Conservation (phyloP, 2,888 invertebrate species). For the Chelonus formosanus region DNA sequence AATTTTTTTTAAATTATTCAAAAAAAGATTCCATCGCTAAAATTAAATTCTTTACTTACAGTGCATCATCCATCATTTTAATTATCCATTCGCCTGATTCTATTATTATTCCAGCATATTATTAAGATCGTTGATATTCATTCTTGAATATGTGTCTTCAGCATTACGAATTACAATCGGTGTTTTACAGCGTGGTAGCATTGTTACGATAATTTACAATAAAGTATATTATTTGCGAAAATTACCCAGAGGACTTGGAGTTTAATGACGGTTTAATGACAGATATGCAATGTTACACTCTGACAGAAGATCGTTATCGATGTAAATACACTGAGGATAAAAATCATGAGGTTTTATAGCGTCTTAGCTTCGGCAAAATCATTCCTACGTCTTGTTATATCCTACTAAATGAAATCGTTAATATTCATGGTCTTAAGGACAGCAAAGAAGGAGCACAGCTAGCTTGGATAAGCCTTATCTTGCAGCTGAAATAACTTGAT, state of each 20-base stretch:
- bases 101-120: no score
- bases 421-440: conserved; percentile 57
- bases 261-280: conserved; percentile 22
- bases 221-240: not conserved
- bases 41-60: no score
- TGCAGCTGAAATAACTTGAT: conserved; percentile 60
- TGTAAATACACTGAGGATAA: not conserved
- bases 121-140: no score
- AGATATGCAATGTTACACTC: conserved; percentile 8
- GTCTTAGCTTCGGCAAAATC: not conserved
- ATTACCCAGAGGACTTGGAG: conserved; percentile 10
- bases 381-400: conserved; percentile 34
- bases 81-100: no score
- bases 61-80: no score
- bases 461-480: conserved; percentile 51
- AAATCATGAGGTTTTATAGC: not conserved
- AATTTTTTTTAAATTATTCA: no score
- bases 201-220: no score
- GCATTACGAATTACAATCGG: no score
- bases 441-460: conserved; percentile 28
- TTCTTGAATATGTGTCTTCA: no score
- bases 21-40: no score
- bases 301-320: not conserved
- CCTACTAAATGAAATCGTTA: conserved; percentile 53
- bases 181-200: no score